Base-by-base conservation (phyloP, 2,888 invertebrate genomes). In the Clanis bilineata region DNA sequence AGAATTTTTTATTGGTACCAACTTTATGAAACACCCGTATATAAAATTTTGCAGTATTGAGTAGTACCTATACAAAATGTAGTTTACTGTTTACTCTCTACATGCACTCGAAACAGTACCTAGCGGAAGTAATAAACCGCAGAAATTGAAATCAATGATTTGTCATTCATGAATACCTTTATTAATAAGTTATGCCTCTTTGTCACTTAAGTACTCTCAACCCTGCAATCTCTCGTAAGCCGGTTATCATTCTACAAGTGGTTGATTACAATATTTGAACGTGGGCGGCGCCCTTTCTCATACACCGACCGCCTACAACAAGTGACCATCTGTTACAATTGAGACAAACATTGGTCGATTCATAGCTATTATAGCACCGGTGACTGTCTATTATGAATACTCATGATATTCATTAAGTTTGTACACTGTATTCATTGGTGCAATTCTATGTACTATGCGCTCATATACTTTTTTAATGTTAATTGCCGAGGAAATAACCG, bases 271-370 rank as follows among this genome's bases (percentile, higher is more conserved):
- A 76, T 75, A 66, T 57, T 62, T 58, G 56, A 59, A 85, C 82
- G 90, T 90, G 77, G 91, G 90, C 77, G 47, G 56, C 44, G 55
- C 85, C 88, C 87, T 88, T 88, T 86, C 83, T 82, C 80, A 77
- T 69, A 70, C 60, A 62, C 62, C 62, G 64, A 68, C 79, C 62
- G 63, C 62, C 65, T 68, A 78, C 88, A 83, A 89, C 89, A 74
- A 79, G 70, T 80, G 76, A 70, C 72, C 67, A 73, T 69, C 69
- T 74, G 51, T 58, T 51, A n/a, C 23, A 51, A 58, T 57, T 44
- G 36, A 23, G 23, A 56, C 23, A 36, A 15, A 12, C 18, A 36
- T 45, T 47, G 15, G 18, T 45, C 12, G n/a, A 28, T 56, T 44
- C 39, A 36, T 56, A 60, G 22, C 23, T 36, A 43, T 44, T 39